A percentile compares a stretch with the other conserved stretches of the same genome.
Evolutionary conservation across 2,113 vertebrate genomes (phyloP).

Genomic region (Corythornis vintsioides): DNA sequence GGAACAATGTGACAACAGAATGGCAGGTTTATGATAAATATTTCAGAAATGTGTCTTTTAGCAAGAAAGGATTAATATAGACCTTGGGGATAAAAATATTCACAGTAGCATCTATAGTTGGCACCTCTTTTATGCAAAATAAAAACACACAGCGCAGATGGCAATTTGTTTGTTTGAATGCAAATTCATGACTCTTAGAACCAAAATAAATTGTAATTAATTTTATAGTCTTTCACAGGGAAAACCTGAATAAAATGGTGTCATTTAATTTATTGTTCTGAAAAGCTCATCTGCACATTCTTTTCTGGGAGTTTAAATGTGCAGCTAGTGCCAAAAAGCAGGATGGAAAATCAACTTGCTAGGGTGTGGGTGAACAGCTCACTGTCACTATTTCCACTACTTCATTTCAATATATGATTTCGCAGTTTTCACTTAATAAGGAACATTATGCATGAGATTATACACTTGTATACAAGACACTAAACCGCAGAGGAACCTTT

Average conservation of each 20-base stretch:
- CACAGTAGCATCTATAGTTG: neutral
- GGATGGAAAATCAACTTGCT: neutral
- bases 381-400: neutral
- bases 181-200: neutral
- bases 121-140: neutral
- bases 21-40: slow-evolving; percentile 48
- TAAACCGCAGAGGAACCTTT: neutral
- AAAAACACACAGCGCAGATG: neutral
- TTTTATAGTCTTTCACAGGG: neutral
- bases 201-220: slow-evolving; percentile 11
- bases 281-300: neutral
- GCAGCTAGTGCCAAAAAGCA: neutral
- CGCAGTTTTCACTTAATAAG: neutral
- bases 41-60: slow-evolving; percentile 42
- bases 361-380: neutral
- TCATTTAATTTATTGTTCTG: neutral
- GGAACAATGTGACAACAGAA: slow-evolving; percentile 43
- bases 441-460: neutral
- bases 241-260: neutral
- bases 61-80: neutral
- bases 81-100: slow-evolving; percentile 31
- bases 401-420: neutral
- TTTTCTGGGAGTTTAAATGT: neutral
- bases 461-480: neutral
- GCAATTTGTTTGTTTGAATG: neutral